Evolutionary conservation across 2,113 vertebrate species (phyloP), one percentile per base, ranked within the genome.

Genomic region (Trogon surrucura): DNA sequence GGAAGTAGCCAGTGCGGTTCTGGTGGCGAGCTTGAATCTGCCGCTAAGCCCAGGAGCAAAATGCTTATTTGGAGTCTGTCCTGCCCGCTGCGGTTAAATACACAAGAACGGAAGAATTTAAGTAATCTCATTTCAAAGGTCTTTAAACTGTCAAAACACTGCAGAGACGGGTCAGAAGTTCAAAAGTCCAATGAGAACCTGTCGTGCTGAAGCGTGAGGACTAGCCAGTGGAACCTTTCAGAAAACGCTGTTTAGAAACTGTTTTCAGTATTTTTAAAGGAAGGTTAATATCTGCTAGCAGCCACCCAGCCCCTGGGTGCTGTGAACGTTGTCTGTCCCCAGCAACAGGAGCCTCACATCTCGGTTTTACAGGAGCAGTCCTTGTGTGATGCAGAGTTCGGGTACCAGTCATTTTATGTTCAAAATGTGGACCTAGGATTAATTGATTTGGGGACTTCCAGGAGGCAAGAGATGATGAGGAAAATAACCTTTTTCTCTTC

Each of bases 291-390:
- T 7, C 19, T 30, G 2, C 65, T 20, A 48, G 17, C 62, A 50
- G 11, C 41, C 17, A 16, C 16, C 3, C 62, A 32, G 48, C n/a
- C n/a, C 34, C 20, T 30, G 16, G 26, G 36, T 20, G 16, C 14
- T 23, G 22, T 17, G 27, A 58, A 20, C 0, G 4, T 17, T 34
- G 23, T n/a, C 53, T 6, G 15, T 21, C 6, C 32, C 25, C 14
- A 18, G 79, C 1, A 1, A 3, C 0, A 5, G 4, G 32, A 47
- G 48, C 50, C 25, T 27, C 10, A 2, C 5, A 1, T 3, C 18
- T 1, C 12, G 5, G 32, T 13, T 30, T 27, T 26, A 9, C 10
- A 0, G 0, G 16, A 62, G 10, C 3, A 10, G 48, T 50, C 26
- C 56, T 14, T 6, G 25, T 25, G 50, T 2, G 7, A 26, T 4